A percentile compares a stretch with the other conserved stretches of the same genome.
Evolutionary conservation across 1,140 invertebrate species (phyloP).

Genomic region (honey bee (Apis mellifera)): Amel_HAv3.1 CM009931.2:3346501-3347000

Average conservation of each 20-base stretch:
- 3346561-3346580: too few species aligned
- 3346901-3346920: too few species aligned
- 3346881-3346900: background rate
- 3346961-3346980: too few species aligned
- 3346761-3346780: conserved; percentile 5
- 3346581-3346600: background rate
- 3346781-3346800: background rate
- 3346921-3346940: background rate
- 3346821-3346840: background rate
- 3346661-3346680: background rate
- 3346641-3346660: background rate
- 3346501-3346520: too few species aligned
- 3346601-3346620: background rate
- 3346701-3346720: conserved; percentile 5
- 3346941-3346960: too few species aligned
- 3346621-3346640: background rate
- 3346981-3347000: too few species aligned
- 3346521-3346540: too few species aligned
- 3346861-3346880: background rate
- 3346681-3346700: background rate
- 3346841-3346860: background rate
- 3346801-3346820: background rate
- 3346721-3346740: background rate
- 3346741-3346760: conserved; percentile 10
- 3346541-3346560: too few species aligned